Base-by-base conservation (phyloP, 2,888 invertebrate genomes). In the Tryphoninae sp. region DNA sequence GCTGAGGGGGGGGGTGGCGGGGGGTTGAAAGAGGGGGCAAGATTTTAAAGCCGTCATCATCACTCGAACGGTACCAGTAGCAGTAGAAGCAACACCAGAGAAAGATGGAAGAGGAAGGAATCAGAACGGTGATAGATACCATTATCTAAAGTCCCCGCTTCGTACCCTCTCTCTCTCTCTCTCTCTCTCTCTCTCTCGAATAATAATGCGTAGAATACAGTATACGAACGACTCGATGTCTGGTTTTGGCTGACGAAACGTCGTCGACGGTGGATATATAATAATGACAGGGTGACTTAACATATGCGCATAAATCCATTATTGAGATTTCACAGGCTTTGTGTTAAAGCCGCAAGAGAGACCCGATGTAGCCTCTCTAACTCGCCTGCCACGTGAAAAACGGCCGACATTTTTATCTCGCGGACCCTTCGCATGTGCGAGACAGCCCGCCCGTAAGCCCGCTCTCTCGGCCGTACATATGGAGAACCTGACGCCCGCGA, bases 251-350 rank as follows among this genome's bases (percentile, higher is more conserved):
- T 64, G 67, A 71, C 53, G 22, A 74, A 62, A 75, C 71, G 22
- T 69, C 73, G 55, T 53, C 77, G 65, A 79, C 59, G 58, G 73
- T 75, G 67, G 40, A 68, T 77, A 76, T 75, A 82, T 89, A 90
- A 91, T 91, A 89, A 91, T 89, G 88, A 86, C 86, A 84, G 80
- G 85, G 79, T 82, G 83, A 84, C 86, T 90, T 89, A 91, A 89
- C 91, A 92, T 92, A 92, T 91, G 91, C 89, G 91, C 91, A 91
- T 92, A 92, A 91, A 91, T 91, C 90, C 88, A 91, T 92, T 91
- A 92, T 92, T 90, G 89, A 91, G 89, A 91, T 91, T 77, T 83
- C 81, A 82, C 83, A 65, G 82, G 85, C 88, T 89, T 90, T 90
- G 90, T 90, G 78, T 73, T 59, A 23, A 58, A 33, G 33, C 33